phyloP scores from a whole-genome alignment of 2,888 invertebrate species.

The Brachypterus glaber region DNA sequence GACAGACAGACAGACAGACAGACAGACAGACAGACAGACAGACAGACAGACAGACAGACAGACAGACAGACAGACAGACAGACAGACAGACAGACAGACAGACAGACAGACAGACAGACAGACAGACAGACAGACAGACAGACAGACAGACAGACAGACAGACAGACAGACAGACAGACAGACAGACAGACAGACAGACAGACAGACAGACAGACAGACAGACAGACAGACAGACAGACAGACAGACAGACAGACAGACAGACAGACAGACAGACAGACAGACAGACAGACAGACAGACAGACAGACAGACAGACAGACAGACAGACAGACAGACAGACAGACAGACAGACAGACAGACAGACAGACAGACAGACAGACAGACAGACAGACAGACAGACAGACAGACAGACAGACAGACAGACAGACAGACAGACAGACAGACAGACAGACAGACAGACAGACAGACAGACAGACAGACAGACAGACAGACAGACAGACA shows the following conservation, averaged over 20 bases:
- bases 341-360: slow-evolving; percentile 1
- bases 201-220: slow-evolving; percentile 1
- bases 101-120: slow-evolving; percentile 1
- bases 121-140: slow-evolving; percentile 1
- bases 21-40: slow-evolving; percentile 1
- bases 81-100: slow-evolving; percentile 1
- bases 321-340: slow-evolving; percentile 1
- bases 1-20: slow-evolving; percentile 1
- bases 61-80: slow-evolving; percentile 1
- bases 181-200: slow-evolving; percentile 1
- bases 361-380: slow-evolving; percentile 1
- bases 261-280: slow-evolving; percentile 1
- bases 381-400: slow-evolving; percentile 1
- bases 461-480: slow-evolving; percentile 1
- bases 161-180: slow-evolving; percentile 1
- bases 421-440: slow-evolving; percentile 1
- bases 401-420: slow-evolving; percentile 1
- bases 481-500: slow-evolving; percentile 1
- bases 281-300: slow-evolving; percentile 1
- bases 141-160: slow-evolving; percentile 1
- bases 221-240: slow-evolving; percentile 1
- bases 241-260: slow-evolving; percentile 1
- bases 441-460: slow-evolving; percentile 1
- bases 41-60: slow-evolving; percentile 1
- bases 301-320: slow-evolving; percentile 1